Percentiles rank a stretch among this genome's conserved stretches.
These are phyloP conservation scores for Axis porcinus DNA, from an alignment of 2,113 vertebrate species.

Conservation along the genomic window DNA sequence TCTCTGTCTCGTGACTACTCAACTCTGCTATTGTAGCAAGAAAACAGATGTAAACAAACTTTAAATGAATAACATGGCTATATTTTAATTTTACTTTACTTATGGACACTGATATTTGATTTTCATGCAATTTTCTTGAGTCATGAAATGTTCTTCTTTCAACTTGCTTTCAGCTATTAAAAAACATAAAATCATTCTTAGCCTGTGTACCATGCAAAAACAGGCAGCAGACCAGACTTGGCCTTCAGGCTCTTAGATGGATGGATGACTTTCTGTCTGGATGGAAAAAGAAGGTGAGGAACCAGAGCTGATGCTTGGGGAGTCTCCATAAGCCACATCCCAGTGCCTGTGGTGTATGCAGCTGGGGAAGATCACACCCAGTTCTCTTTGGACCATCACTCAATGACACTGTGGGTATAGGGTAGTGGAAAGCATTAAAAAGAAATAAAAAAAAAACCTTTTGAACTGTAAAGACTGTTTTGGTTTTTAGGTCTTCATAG, in stretches of 20 bases:
- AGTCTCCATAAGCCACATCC: neutral
- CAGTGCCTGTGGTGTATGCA: neutral
- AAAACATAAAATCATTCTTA: neutral
- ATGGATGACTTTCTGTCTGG: neutral
- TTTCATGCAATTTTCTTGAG: neutral
- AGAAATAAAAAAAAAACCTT: neutral
- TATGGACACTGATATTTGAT: neutral
- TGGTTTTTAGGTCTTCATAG: neutral
- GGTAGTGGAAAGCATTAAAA: neutral
- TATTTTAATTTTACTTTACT: neutral
- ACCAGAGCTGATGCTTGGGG: neutral
- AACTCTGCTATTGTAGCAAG: neutral
- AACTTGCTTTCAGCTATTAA: neutral
- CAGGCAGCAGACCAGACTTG: neutral
- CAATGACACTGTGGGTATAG: neutral
- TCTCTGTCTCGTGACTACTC: neutral
- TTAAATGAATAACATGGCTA: neutral
- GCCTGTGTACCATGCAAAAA: neutral
- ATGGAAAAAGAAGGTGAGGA: neutral
- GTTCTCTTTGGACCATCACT: slow-evolving; percentile 5
- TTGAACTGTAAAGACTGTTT: neutral
- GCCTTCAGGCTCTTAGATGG: neutral
- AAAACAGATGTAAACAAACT: neutral
- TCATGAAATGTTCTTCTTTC: neutral
- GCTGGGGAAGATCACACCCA: neutral